phyloP scores from a whole-genome alignment of 2,113 vertebrate genomes.

The Embiotoca jacksoni region DNA sequence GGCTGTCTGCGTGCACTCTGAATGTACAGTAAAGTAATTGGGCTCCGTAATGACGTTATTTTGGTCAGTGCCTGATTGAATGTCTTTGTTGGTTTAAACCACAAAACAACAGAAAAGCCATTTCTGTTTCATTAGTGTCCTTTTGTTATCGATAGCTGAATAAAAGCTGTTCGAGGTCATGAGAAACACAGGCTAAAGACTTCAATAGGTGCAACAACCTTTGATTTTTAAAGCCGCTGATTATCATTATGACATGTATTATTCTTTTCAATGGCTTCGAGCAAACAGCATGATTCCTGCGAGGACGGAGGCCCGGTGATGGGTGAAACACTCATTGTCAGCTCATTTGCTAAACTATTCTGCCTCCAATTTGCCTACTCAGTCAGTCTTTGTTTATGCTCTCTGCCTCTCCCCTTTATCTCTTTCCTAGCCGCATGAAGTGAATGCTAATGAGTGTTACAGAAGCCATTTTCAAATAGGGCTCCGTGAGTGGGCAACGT shows the following conservation, averaged over 20 bases:
- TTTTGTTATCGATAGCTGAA: no score
- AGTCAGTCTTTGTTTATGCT: conserved; percentile 62
- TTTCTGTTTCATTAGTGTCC: no score
- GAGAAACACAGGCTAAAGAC: background rate
- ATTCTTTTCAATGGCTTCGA: conserved; percentile 9
- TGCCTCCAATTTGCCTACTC: conserved; percentile 53
- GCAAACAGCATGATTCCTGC: conserved; percentile 9
- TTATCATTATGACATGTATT: conserved; percentile 19
- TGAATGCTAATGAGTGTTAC: conserved; percentile 57
- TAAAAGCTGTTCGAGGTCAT: no score
- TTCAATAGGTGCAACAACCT: background rate
- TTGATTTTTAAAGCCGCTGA: conserved; percentile 5
- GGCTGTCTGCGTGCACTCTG: no score
- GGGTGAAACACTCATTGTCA: conserved; percentile 53
- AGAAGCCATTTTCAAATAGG: conserved; percentile 48
- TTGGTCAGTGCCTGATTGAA: no score
- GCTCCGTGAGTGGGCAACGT: conserved; percentile 35
- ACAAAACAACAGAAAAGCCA: no score
- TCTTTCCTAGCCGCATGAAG: conserved; percentile 37
- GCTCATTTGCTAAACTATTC: conserved; percentile 64
- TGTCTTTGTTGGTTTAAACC: no score
- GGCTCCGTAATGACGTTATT: no score
- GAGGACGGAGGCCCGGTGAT: conserved; percentile 16
- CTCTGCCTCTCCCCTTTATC: conserved; percentile 45
- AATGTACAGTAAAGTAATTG: no score